Base-by-base conservation (phyloP, 1,140 invertebrate species). In the Trachymyrmex cornetzi region DNA sequence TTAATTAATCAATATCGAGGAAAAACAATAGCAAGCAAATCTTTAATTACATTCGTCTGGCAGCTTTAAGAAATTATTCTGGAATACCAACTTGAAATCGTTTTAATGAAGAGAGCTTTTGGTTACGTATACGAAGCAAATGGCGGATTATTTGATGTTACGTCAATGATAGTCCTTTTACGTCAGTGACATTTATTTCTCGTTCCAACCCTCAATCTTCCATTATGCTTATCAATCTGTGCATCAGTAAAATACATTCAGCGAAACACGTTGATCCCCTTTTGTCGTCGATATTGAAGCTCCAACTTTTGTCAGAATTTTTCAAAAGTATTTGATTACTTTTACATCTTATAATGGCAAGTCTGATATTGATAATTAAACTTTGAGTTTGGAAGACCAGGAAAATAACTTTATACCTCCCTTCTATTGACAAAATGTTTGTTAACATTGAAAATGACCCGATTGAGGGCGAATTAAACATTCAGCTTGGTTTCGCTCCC, bases 101-200 rank as follows among this genome's bases (percentile, higher is more conserved):
- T 34, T 74, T 74, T 30, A 19, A 30, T 5, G 19, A 72, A 19
- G 12, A 4, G 7, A 82, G 57, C 30, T 84, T 74, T 57, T 59
- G 9, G 9, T 34, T n/a, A 61, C 22, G 5, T 57, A 14, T 38
- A 55, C 55, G n/a, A 84, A 61, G 75, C 27, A 75, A 84, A 75
- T 38, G 16, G 48, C 48, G 14, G 55, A 84, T 82, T 61, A 84
- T 75, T 61, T 75, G n/a, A 84, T 74, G 55, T 30, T 34, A 59
- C 22, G 30, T 30, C 9, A 22, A 59, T 22, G 53, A 84, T 84
- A 74, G 19, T 24, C 6, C 59, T 38, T 80, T 11, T 44, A 16
- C 30, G 27, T 34, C 19, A 30, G 14, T 34, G 19, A n/a, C 27
- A 61, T 84, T 74, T 61, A 72, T 59, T 61, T 38, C 69, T 75